Percentiles rank a stretch among this genome's conserved stretches.
These are phyloP conservation scores for Ceyx melanurus DNA, from an alignment of 2,113 vertebrate species.

Conservation along the genomic window DNA sequence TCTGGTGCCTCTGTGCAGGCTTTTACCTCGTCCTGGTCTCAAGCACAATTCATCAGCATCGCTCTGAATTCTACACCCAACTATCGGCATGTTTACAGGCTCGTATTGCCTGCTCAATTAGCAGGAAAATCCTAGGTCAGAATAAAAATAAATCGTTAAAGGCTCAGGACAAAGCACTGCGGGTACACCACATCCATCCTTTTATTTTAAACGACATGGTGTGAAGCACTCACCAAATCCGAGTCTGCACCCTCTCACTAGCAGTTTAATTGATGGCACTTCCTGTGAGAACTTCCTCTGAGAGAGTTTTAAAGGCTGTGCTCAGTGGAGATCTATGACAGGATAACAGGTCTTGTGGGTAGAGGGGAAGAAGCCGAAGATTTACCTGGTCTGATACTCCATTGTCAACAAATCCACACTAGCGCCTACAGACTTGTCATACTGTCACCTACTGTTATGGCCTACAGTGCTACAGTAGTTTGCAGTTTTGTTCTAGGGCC, in stretches of 20 bases:
- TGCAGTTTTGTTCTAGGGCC: neutral
- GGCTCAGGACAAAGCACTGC: neutral
- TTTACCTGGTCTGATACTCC: neutral
- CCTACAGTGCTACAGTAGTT: neutral
- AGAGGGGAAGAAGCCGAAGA: neutral
- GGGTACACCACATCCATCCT: neutral
- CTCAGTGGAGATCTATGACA: neutral
- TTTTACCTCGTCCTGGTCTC: too few species aligned
- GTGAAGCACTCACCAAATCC: neutral
- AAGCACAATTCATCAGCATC: accelerated
- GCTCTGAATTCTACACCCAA: neutral
- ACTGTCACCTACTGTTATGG: neutral
- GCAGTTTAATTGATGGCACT: neutral
- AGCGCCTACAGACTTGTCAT: neutral
- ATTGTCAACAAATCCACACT: neutral
- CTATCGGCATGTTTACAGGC: neutral
- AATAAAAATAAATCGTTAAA: neutral
- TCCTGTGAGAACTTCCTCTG: neutral
- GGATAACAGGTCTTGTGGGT: neutral
- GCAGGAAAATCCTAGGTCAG: neutral
- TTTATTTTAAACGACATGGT: neutral
- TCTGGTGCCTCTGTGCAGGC: accelerated
- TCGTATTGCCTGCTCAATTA: neutral
- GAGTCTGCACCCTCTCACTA: neutral
- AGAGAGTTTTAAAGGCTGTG: neutral